Evolutionary conservation across 2,888 invertebrate genomes (phyloP).

Genomic region (Lepidochrysops patricia): DNA sequence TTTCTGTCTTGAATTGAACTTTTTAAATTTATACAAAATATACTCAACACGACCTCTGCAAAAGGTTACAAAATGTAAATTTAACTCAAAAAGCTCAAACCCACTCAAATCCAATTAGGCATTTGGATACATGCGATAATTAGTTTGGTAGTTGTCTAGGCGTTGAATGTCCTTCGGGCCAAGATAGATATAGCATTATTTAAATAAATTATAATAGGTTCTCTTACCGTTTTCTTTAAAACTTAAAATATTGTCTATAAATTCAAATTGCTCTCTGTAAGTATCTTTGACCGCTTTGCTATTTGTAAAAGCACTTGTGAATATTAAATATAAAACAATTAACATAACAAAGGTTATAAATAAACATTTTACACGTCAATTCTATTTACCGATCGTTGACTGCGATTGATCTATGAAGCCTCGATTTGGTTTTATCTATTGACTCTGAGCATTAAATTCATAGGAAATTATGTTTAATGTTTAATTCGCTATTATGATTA

Average conservation of each 20-base stretch:
- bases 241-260: conserved; percentile 1
- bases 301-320: conserved; percentile 34
- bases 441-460: conserved; percentile 4
- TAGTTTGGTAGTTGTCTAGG: not conserved
- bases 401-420: conserved; percentile 32
- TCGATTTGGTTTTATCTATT: conserved; percentile 20
- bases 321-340: conserved; percentile 47
- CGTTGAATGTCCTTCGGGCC: not conserved
- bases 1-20: too few species aligned
- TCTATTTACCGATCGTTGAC: not conserved
- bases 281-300: conserved; percentile 19
- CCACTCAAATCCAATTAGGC: not conserved
- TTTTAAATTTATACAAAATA: too few species aligned
- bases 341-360: conserved; percentile 54
- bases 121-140: not conserved
- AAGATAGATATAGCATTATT: not conserved
- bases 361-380: conserved; percentile 17
- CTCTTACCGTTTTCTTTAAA: not conserved
- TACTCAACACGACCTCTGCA: too few species aligned
- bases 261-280: not conserved
- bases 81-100: not conserved
- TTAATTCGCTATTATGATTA: conserved; percentile 22
- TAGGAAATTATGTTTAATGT: conserved; percentile 17
- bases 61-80: too few species aligned
- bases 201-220: not conserved